Base-by-base conservation (phyloP, 2,888 invertebrate genomes). In the Ischnus inquisitorius region DNA sequence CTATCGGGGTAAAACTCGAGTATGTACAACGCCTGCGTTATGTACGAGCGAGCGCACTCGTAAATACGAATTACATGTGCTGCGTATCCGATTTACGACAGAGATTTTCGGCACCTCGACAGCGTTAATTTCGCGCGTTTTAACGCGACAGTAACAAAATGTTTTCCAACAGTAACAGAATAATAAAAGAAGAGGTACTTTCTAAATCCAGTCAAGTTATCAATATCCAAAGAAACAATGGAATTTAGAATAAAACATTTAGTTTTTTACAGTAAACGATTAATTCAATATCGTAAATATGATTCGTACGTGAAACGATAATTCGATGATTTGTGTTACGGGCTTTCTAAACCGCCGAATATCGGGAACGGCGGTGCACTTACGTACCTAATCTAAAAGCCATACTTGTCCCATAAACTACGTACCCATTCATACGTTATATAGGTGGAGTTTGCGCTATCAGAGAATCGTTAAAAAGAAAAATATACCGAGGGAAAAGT, bases 331-430 rank as follows among this genome's bases (percentile, higher is more conserved):
- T 19, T 14, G 71, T 62, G 10, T 60, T 14, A 65, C 67, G 75
- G 65, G 71, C 60, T 71, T 71, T 46, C 48, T 41, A 72, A 75
- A 84, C 84, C 79, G 34, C 82, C 79, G 65, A 84, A 51, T 69
- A 82, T 67, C 71, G 39, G 51, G 57, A 51, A 16, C 71, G 60
- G 43, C 71, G 43, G 62, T 64, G 67, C 79, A 81, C 76, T 81
- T 74, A 67, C 83, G 84, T 84, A 89, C 87, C 89, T 91, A 91
- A 91, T 92, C 88, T 88, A 91, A 92, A 91, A 89, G 88, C 90
- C 90, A 90, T 91, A 91, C 88, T 88, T 90, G 90, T 92, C 91
- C 88, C 90, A 92, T 92, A 92, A 92, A 92, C 85, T 89, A 89
- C 88, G 87, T 84, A 88, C 86, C 88, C 88, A 92, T 91, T 91